Conservation (phyloP, 2,888 invertebrate genomes). For the Polydrusus cervinus region DNA sequence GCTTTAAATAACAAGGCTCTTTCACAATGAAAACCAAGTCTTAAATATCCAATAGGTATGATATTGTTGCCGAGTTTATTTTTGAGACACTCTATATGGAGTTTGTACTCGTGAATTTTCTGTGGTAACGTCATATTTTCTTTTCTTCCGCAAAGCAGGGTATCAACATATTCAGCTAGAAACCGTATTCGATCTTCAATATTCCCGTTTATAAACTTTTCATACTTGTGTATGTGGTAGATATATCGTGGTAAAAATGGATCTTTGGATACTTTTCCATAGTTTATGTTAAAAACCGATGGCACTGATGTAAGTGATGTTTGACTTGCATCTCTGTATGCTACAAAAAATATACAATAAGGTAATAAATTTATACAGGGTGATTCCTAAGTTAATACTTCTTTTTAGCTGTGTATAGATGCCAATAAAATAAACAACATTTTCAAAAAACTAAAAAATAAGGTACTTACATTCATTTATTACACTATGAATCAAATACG, state of each 20-base stretch:
- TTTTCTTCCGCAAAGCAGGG: conserved; percentile 62
- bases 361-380: no score
- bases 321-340: neutral
- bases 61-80: conserved; percentile 69
- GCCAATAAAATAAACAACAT: no score
- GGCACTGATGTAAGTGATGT: conserved; percentile 16
- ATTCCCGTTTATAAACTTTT: conserved; percentile 39
- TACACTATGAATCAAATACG: no score
- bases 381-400: no score
- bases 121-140: conserved; percentile 56
- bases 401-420: no score
- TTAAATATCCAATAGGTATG: conserved; percentile 72
- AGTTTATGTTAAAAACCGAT: conserved; percentile 54
- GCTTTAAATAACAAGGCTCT: conserved; percentile 73
- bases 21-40: conserved; percentile 73
- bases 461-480: no score
- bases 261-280: conserved; percentile 60
- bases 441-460: no score
- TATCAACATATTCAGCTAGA: conserved; percentile 63
- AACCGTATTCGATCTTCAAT: conserved; percentile 59
- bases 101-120: conserved; percentile 61
- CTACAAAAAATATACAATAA: neutral
- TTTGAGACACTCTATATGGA: conserved; percentile 62
- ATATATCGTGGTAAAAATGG: conserved; percentile 61
- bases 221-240: conserved; percentile 57